Base-by-base conservation (phyloP, 2,113 vertebrate species). In the Ameiurus melas region DNA sequence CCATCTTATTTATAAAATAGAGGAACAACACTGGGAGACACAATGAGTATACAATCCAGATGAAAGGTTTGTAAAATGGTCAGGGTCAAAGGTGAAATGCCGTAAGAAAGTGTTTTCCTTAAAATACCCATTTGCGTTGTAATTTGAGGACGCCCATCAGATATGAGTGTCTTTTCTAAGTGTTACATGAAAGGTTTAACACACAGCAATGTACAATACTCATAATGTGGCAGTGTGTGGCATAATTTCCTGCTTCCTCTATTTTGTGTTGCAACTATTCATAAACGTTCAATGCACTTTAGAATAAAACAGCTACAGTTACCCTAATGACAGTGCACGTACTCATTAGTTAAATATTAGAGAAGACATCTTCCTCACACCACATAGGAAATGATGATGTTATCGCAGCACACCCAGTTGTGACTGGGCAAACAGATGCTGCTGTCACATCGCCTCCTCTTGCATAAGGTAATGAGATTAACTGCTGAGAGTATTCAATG, bases 351-450 rank as follows among this genome's bases (percentile, higher is more conserved):
- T 58, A 71, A 77, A 87, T 75, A 62, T 73, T 33, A 51, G 53
- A 71, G 81, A 73, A 47, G 58, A 78, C 27, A 27, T 88, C 30
- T n/a, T 33, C 33, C n/a, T 77, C 13, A 5, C 64, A 53, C 25
- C 66, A 85, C 53, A 12, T 10, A 79, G 33, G 47, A 86, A 62
- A 55, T 36, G 87, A 86, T 83, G 70, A 80, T 58, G 85, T 55
- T 79, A 81, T 78, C 53, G 33, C 33, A 43, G 62, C 39, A 43
- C 62, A 75, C 82, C 75, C 86, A 85, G 85, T 60, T 70, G 85
- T 85, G 85, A 85, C 87, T 83, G 88, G 66, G 85, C 83, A 89
- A 86, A 90, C 92, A 87, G 90, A 90, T 90, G 89, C 85, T 82
- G 68, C 85, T 51, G 51, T 90, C 75, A 88, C 84, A 86, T 70